A percentile compares a stretch with the other conserved stretches of the same genome.
Conservation (phyloP, 2,797 vertebrate genomes). For the Sorex maritimensis region DNA sequence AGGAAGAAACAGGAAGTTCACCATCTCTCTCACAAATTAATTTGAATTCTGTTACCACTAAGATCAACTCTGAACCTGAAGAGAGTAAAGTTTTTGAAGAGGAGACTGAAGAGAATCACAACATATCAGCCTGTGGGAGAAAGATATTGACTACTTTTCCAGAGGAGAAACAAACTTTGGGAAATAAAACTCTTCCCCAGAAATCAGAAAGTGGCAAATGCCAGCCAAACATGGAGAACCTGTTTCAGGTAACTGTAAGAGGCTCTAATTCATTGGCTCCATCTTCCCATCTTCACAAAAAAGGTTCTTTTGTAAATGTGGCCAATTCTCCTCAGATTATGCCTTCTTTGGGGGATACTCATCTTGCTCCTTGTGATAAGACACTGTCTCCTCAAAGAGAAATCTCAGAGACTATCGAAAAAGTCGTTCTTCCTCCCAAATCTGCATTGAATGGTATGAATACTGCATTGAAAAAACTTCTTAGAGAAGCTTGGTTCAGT, state of each 20-base stretch:
- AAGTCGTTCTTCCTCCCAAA: slow-evolving; percentile 79
- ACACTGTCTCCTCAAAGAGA: slow-evolving; percentile 72
- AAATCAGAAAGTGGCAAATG: slow-evolving; percentile 63
- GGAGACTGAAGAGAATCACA: slow-evolving; percentile 53
- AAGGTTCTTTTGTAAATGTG: slow-evolving; percentile 45
- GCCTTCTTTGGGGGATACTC: neutral
- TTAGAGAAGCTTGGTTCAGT: slow-evolving; percentile 73
- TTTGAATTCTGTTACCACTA: slow-evolving; percentile 77
- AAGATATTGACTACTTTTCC: slow-evolving; percentile 8
- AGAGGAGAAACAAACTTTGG: slow-evolving; percentile 60
- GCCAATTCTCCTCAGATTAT: slow-evolving; percentile 21
- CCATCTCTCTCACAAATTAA: slow-evolving; percentile 55
- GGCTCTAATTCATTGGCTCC: neutral
- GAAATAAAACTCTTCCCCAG: neutral
- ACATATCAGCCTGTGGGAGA: slow-evolving; percentile 28
- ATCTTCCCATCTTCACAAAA: slow-evolving; percentile 7
- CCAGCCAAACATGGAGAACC: slow-evolving; percentile 40
- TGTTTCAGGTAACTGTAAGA: slow-evolving; percentile 57
- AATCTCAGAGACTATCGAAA: slow-evolving; percentile 86
- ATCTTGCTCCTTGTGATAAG: neutral
- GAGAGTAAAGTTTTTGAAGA: slow-evolving; percentile 75
- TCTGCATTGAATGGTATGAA: slow-evolving; percentile 69
- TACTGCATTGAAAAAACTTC: slow-evolving; percentile 80
- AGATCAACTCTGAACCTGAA: slow-evolving; percentile 65
- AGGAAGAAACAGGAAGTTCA: slow-evolving; percentile 77